Conservation (phyloP, 2,888 invertebrate species). For the Choreutis nemorana region DNA sequence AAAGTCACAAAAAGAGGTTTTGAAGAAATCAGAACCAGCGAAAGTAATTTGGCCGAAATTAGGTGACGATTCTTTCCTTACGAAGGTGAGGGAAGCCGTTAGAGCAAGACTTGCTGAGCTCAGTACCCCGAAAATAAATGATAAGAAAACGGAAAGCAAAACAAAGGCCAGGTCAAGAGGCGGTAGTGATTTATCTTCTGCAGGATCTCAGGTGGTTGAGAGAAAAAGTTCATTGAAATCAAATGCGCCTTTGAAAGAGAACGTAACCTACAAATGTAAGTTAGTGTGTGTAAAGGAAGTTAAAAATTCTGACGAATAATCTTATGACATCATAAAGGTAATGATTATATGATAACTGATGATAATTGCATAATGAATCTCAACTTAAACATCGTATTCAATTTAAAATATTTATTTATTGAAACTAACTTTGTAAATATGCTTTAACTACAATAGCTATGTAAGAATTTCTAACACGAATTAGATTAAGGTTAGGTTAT, state of each 20-base stretch:
- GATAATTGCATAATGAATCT: too few species aligned
- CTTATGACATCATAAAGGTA: neutral
- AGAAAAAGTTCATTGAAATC: too few species aligned
- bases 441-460: too few species aligned
- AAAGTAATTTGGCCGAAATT: slow-evolving; percentile 19
- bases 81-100: slow-evolving; percentile 25
- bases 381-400: too few species aligned
- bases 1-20: too few species aligned
- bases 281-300: slow-evolving; percentile 38
- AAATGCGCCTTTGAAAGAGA: slow-evolving; percentile 30
- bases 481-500: too few species aligned
- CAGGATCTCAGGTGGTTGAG: too few species aligned
- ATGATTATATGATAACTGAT: neutral
- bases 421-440: too few species aligned
- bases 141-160: slow-evolving; percentile 9
- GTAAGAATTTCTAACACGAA: too few species aligned
- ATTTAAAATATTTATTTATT: too few species aligned
- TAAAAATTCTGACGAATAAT: neutral
- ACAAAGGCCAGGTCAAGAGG: neutral
- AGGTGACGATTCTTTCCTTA: slow-evolving; percentile 20
- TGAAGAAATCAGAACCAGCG: too few species aligned
- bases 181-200: neutral
- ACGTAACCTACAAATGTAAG: slow-evolving; percentile 40
- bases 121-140: too few species aligned
- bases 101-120: slow-evolving; percentile 13